Evolutionary conservation across 2,888 invertebrate genomes (phyloP).

Genomic region (Alloscopus bannaensis): DNA sequence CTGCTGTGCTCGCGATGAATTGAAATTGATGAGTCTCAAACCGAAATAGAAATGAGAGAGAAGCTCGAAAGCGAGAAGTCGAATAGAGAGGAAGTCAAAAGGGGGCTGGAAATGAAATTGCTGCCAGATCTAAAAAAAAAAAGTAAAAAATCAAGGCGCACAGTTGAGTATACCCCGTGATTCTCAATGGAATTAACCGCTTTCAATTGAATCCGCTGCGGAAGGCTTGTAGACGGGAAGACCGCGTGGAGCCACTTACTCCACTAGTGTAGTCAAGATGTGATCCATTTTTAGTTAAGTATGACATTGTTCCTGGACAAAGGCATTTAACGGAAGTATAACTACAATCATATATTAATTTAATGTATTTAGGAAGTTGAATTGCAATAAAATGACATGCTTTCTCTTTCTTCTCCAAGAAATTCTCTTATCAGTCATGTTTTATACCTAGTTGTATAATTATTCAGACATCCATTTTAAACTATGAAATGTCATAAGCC

Average conservation of each 20-base stretch:
- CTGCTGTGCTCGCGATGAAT: no score
- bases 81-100: constrained; percentile 4
- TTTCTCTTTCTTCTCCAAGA: background rate
- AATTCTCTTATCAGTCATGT: background rate
- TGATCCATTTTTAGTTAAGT: no score
- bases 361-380: constrained; percentile 2
- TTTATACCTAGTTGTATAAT: no score
- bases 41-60: constrained; percentile 6
- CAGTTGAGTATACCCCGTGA: no score
- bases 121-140: background rate
- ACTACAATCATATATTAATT: no score
- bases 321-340: no score
- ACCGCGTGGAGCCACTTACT: no score
- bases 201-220: constrained; percentile 30
- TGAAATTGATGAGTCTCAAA: constrained; percentile 58
- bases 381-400: background rate
- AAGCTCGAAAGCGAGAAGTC: background rate
- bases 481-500: no score
- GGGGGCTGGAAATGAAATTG: constrained; percentile 6
- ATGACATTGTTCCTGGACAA: no score
- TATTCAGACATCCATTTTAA: no score
- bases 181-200: constrained; percentile 14
- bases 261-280: no score
- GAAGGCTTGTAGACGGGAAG: no score
- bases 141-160: background rate